These are phyloP conservation scores for Drosophila neocordata DNA, from an alignment of 1,140 invertebrate genomes.

Conservation along the genomic window DNA sequence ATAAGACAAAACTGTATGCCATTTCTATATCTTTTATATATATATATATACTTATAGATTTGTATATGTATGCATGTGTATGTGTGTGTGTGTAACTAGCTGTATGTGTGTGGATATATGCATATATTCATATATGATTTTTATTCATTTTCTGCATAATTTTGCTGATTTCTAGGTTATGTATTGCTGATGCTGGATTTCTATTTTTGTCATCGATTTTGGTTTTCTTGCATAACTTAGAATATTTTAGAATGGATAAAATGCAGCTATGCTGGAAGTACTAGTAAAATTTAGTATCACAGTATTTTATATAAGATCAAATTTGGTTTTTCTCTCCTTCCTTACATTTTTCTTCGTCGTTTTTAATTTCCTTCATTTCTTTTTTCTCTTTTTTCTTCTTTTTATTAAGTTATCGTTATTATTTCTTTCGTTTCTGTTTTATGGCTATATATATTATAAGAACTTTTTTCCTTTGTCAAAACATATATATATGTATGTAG, in stretches of 20 bases:
- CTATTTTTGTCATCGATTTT: constrained; percentile 21
- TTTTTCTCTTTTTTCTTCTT: neutral
- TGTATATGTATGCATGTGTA: neutral
- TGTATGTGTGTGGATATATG: neutral
- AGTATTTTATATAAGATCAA: constrained; percentile 83
- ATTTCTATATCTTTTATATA: neutral
- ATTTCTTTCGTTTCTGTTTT: neutral
- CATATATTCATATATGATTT: constrained; percentile 2
- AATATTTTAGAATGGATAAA: constrained; percentile 83
- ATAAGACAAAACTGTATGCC: constrained; percentile 11
- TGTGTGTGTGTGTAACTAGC: neutral
- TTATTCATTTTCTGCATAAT: constrained; percentile 19
- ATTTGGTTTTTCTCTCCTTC: constrained; percentile 59
- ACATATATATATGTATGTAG: neutral
- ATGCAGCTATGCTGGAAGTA: constrained; percentile 83
- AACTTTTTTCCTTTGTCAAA: constrained; percentile 5
- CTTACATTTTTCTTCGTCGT: constrained; percentile 37
- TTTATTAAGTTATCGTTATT: constrained; percentile 33
- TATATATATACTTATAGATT: constrained; percentile 2
- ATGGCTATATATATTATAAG: neutral
- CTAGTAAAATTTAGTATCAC: constrained; percentile 83
- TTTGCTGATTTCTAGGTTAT: constrained; percentile 33
- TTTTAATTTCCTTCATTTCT: neutral
- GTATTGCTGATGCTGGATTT: constrained; percentile 42
- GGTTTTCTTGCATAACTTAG: constrained; percentile 54